Evolutionary conservation across 2,113 vertebrate genomes (phyloP).

Genomic region (Castor canadensis): DNA sequence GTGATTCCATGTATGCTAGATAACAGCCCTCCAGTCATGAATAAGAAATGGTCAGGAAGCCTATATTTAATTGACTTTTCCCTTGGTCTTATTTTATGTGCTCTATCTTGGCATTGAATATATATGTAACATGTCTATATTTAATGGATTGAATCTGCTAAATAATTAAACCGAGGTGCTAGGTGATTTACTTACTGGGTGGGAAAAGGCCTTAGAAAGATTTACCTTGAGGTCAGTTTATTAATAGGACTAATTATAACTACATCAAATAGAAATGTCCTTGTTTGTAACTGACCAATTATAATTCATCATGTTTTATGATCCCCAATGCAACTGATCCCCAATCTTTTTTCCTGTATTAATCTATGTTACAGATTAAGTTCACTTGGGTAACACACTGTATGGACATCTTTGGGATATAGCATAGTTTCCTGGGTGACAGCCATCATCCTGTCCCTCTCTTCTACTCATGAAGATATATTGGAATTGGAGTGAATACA

Average conservation of each 20-base stretch:
- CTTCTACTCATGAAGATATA: neutral
- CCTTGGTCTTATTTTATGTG: slow-evolving; percentile 16
- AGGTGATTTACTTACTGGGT: neutral
- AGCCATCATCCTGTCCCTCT: neutral
- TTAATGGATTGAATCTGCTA: slow-evolving; percentile 57
- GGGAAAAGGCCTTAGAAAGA: neutral
- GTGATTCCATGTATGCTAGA: neutral
- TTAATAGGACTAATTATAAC: neutral
- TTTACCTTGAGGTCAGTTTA: neutral
- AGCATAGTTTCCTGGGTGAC: neutral
- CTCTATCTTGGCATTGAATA: slow-evolving; percentile 53
- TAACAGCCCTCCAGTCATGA: slow-evolving; percentile 4
- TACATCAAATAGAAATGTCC: neutral
- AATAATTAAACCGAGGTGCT: slow-evolving; percentile 55
- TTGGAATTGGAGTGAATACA: neutral
- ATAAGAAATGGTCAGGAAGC: slow-evolving; percentile 42
- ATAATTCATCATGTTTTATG: neutral
- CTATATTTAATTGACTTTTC: slow-evolving; percentile 27
- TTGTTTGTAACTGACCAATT: neutral
- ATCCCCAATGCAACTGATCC: neutral
- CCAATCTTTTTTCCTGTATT: neutral
- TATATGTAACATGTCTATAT: slow-evolving; percentile 42
- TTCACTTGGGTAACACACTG: neutral
- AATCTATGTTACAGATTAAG: neutral
- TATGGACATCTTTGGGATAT: neutral